Evolutionary conservation across 2,888 invertebrate species (phyloP).

Genomic region (Stenurella melanura): DNA sequence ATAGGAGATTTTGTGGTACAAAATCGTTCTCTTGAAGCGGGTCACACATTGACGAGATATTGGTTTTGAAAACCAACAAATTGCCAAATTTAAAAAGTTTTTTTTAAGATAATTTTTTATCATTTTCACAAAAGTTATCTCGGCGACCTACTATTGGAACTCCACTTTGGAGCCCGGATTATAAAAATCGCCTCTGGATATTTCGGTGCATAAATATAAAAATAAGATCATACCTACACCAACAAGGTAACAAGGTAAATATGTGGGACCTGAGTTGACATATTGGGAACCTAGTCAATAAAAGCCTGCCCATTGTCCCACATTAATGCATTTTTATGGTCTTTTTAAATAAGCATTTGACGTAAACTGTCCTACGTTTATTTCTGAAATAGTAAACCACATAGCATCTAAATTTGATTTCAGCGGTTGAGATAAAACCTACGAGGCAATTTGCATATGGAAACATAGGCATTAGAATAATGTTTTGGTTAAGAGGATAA

Average conservation of each 20-base stretch:
- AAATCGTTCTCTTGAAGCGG: no score
- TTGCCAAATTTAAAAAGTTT: no score
- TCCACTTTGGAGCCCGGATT: no score
- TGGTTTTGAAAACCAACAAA: no score
- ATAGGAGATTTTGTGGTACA: no score
- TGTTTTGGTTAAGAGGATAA: constrained; percentile 30
- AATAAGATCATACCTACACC: background rate
- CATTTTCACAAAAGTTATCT: no score
- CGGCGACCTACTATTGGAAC: no score
- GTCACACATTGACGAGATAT: no score
- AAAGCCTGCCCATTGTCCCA: background rate
- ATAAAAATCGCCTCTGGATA: no score
- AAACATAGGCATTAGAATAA: constrained; percentile 19
- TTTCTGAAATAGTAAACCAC: constrained; percentile 8
- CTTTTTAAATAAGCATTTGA: background rate
- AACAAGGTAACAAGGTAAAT: background rate
- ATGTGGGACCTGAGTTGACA: background rate
- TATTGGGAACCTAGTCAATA: background rate
- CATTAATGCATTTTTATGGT: background rate
- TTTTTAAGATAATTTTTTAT: no score
- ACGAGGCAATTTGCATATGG: constrained; percentile 2
- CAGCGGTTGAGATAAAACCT: constrained; percentile 5
- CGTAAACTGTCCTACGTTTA: constrained; percentile 14
- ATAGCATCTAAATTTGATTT: background rate
- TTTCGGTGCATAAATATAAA: no score